phyloP scores from a whole-genome alignment of 2,797 vertebrate species.

The Spinus pinus region DNA sequence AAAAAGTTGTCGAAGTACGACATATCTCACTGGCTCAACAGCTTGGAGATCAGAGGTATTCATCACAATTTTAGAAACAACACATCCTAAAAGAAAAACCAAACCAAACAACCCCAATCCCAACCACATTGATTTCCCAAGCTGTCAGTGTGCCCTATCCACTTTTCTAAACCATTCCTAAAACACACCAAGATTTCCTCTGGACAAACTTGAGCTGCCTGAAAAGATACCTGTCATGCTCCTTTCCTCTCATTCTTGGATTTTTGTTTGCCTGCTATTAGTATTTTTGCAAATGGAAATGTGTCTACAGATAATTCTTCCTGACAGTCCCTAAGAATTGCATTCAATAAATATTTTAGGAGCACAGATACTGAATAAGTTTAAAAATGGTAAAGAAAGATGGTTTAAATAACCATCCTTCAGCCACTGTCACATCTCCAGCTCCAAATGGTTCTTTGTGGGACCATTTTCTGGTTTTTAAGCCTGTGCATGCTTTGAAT shows the following conservation, averaged over 20 bases:
- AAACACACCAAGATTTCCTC: not conserved
- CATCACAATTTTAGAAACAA: not conserved
- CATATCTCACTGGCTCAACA: not conserved
- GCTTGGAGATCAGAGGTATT: not conserved
- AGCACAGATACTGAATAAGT: not conserved
- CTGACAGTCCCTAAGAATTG: not conserved
- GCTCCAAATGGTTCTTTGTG: not conserved
- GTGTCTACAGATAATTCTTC: not conserved
- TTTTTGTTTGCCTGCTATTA: not conserved
- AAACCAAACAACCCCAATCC: rapidly evolving
- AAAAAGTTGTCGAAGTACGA: not conserved
- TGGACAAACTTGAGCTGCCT: not conserved
- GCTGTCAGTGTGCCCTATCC: rapidly evolving
- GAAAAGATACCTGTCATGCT: not conserved
- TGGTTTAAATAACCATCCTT: not conserved
- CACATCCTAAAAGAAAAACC: not conserved
- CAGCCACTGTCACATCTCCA: not conserved
- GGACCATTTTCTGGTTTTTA: not conserved
- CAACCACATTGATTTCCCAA: rapidly evolving
- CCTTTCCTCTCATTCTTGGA: not conserved
- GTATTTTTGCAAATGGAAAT: not conserved
- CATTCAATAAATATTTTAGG: not conserved
- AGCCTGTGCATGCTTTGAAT: not conserved
- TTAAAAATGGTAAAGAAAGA: not conserved
- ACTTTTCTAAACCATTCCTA: not conserved